Evolutionary conservation across 1,140 invertebrate genomes (phyloP), one percentile per base, ranked within the genome.

Genomic region (Lasaia peninsularis): DNA sequence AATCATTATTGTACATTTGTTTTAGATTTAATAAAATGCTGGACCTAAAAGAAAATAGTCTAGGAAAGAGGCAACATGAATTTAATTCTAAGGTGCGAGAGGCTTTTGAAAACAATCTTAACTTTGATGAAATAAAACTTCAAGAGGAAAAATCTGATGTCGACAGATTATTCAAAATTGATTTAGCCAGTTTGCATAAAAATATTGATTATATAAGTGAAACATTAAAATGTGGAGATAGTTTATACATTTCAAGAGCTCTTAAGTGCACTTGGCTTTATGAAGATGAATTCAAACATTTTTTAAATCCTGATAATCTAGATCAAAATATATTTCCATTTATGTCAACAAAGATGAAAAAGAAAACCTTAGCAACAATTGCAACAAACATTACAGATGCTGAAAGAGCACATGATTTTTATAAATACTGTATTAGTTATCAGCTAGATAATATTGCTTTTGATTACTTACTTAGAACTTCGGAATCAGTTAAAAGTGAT

Each of bases 271-370:
- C 37, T 18, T 49, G 32, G 34, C 16, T 65, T 28, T 65, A 56
- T 49, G 40, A 58, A 32, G 40, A 54, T 58, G 51, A 60, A 20
- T 57, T 51, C 14, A 32, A 55, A 3, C 3, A 52, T 10, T 18
- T 65, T 24, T 59, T 60, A 8, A 65, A 65, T 40, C 44, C 58
- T 8, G 54, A 65, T 31, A 61, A 67, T 33, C 51, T 73, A 28
- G 60, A 73, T 56, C 14, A 58, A 18, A 59, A 70, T 40, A 58
- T 73, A 10, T 68, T 73, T 54, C 67, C 71, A 1, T 60, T 56
- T 4, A 73, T 73, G 71, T 68, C 71, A 8, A 31, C 52, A 21
- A 67, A 65, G 55, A 73, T 73, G 65, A 71, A 63, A 57, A 65
- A 49, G 9, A 73, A 73, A 37, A 40, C 65, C 18, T 18, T 73